Base-by-base conservation (phyloP, 2,113 vertebrate genomes). In the Dipodomys merriami region DNA sequence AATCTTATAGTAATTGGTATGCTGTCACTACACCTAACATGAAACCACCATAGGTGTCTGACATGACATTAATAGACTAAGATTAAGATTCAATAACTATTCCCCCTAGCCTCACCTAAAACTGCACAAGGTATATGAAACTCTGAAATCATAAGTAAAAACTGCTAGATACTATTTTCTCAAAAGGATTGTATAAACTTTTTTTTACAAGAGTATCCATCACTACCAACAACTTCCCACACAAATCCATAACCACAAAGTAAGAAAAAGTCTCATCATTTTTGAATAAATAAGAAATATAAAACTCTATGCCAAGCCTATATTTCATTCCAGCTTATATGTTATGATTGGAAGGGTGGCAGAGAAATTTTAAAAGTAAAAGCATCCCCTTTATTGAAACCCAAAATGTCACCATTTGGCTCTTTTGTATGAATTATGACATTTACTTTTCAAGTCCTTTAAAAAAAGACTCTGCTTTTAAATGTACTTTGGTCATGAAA, bases 381-480 rank as follows among this genome's bases (percentile, higher is more conserved):
- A 68, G 35, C 49, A 46, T 71, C 19, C 10, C 92, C 44, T n/a
- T 67, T 30, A 25, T 9, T 67, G 71, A 92, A 91, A 88, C 10
- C 2, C 25, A 44, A 86, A 80, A 62, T 62, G 62, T 74, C 68
- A 88, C 30, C 10, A 62, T 8, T 90, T 71, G 25, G 86, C 81
- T 57, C 11, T 11, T 91, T 83, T 67, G 15, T 79, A 30, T 64
- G 83, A 16, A 71, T 72, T 77, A 57, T 46, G 87, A 29, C 1
- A 72, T 80, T 87, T 94, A 91, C 35, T 72, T 89, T 93, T 13
- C 18, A 82, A 65, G 8, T 69, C 5, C 10, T 80, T 68, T 68
- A 62, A n/a, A 74, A 92, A 67, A 53, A 35, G 3, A 23, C 18
- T 86, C 77, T 91, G 85, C 13, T 85, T 94, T 86, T 90, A 71